Conservation (phyloP, 2,113 vertebrate genomes). For the Grallaria varia region DNA sequence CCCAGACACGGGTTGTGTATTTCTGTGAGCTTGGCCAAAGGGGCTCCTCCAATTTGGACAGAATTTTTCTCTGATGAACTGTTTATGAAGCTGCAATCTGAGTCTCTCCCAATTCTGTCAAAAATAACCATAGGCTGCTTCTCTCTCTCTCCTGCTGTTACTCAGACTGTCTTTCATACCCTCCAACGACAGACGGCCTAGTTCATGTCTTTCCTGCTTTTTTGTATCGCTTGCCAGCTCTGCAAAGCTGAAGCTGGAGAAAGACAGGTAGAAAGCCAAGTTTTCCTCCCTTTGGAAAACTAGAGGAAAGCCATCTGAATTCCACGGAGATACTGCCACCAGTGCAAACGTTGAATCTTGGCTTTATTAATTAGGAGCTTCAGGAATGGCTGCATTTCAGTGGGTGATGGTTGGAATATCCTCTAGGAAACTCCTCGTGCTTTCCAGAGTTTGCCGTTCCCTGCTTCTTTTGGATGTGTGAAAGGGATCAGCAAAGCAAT, state of each 20-base stretch:
- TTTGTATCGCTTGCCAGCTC: not conserved
- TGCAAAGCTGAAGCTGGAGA: not conserved
- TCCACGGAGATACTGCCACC: not conserved
- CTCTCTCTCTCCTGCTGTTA: constrained; percentile 54
- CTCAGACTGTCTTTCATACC: constrained; percentile 51
- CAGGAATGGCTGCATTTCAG: not conserved
- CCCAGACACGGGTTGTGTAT: not conserved
- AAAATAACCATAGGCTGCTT: constrained; percentile 50
- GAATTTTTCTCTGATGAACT: constrained; percentile 26
- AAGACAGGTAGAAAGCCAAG: constrained; percentile 2
- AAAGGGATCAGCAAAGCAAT: constrained; percentile 1
- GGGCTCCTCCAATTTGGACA: constrained; percentile 11
- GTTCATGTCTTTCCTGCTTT: constrained; percentile 27
- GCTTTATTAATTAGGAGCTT: not conserved
- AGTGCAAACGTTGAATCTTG: not conserved
- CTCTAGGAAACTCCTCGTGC: not conserved
- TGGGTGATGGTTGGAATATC: not conserved
- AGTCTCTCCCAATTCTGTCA: constrained; percentile 47
- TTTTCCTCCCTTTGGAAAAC: not conserved
- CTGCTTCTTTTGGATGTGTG: not conserved
- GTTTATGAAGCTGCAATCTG: constrained; percentile 29
- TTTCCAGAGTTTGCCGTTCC: not conserved
- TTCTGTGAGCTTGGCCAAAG: constrained; percentile 5
- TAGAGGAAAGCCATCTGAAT: not conserved
- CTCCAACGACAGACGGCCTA: constrained; percentile 60